Percentiles rank a stretch among this genome's conserved stretches.
These are phyloP conservation scores for Melipona beecheii DNA, from an alignment of 2,888 invertebrate species.

Conservation along the genomic window DNA sequence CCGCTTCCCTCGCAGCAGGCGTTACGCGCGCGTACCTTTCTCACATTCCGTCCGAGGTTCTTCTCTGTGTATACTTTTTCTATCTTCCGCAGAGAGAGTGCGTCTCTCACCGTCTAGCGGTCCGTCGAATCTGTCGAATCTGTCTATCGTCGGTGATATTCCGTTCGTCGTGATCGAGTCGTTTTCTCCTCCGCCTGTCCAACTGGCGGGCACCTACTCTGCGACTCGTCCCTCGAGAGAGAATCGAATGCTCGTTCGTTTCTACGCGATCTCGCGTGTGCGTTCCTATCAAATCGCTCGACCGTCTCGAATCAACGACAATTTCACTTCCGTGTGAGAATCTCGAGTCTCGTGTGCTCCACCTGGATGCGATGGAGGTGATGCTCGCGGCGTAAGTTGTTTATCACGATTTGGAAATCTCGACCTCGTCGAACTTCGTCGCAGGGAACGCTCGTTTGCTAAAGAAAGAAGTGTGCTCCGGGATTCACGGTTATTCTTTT, in stretches of 20 bases:
- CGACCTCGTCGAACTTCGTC: background rate
- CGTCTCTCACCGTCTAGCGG: no score
- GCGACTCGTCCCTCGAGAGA: background rate
- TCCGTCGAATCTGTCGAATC: background rate
- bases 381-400: background rate
- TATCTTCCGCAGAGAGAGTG: conserved; percentile 1
- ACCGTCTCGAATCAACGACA: no score
- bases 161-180: background rate
- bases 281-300: background rate
- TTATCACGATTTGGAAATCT: background rate
- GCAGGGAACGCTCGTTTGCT: background rate
- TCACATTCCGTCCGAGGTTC: conserved; percentile 29
- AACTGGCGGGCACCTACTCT: background rate
- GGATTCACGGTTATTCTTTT: background rate
- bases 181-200: background rate
- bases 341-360: background rate
- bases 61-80: conserved; percentile 24
- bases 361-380: no score
- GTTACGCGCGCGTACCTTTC: conserved; percentile 56
- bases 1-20: conserved; percentile 79
- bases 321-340: no score
- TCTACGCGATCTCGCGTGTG: conserved; percentile 1
- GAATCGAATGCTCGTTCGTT: background rate
- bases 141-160: background rate
- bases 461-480: background rate